phyloP scores from a whole-genome alignment of 2,113 vertebrate species.

The Eolophus roseicapilla region DNA sequence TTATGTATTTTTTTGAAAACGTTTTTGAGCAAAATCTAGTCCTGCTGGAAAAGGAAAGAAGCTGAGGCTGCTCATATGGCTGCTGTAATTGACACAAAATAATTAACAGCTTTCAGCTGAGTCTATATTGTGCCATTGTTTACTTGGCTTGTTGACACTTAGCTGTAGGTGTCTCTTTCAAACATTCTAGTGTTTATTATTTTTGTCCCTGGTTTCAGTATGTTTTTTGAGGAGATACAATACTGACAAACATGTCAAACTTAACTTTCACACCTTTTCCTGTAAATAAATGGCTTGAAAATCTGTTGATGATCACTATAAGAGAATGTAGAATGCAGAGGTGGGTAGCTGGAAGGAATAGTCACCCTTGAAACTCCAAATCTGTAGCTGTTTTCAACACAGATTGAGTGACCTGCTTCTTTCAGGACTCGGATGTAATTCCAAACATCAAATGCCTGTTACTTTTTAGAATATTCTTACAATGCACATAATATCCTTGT shows the following conservation, averaged over 20 bases:
- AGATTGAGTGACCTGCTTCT: background rate
- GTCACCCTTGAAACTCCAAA: background rate
- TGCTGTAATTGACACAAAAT: constrained; percentile 68
- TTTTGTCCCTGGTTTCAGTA: background rate
- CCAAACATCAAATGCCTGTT: background rate
- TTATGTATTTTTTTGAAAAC: constrained; percentile 55
- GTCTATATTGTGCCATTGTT: constrained; percentile 76
- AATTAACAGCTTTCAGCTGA: constrained; percentile 86
- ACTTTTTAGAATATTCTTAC: background rate
- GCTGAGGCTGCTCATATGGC: constrained; percentile 69
- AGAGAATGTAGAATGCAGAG: constrained; percentile 18
- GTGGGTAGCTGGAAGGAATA: background rate
- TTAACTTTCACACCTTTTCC: constrained; percentile 63
- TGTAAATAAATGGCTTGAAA: constrained; percentile 58
- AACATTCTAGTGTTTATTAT: constrained; percentile 48
- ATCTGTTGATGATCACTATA: background rate
- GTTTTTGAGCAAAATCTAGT: constrained; percentile 76
- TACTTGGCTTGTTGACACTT: constrained; percentile 70
- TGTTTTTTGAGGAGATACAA: constrained; percentile 65
- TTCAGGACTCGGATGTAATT: background rate
- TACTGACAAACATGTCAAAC: constrained; percentile 30
- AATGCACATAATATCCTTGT: background rate
- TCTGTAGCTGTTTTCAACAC: background rate
- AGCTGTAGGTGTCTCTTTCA: constrained; percentile 40
- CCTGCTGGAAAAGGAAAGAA: constrained; percentile 66